Base-by-base conservation (phyloP, 2,797 vertebrate genomes). In the Bradypodion pumilum region DNA sequence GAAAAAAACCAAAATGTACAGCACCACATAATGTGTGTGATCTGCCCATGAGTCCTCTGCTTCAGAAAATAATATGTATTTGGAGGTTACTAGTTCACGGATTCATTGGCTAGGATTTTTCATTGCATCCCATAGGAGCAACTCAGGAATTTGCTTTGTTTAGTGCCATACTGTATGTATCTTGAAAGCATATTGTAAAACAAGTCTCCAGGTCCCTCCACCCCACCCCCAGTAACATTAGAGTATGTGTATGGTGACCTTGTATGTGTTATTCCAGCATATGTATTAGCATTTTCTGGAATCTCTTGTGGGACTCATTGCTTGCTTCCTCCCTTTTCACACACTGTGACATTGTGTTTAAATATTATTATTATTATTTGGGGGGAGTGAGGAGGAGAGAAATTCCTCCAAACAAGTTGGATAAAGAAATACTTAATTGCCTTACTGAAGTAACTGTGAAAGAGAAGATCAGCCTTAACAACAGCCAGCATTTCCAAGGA, bases 311-410 rank as follows among this genome's bases (percentile, higher is more conserved):
- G 80, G 68, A 62, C 29, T 19, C 9, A 32, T 44, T 62, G 60
- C 62, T 78, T 65, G 46, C 42, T 46, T 49, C 40, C 42, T 32
- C 42, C 16, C 37, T 72, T 81, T 60, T 81, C 52, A 42, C 68
- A 72, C 68, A 81, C 35, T 42, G 60, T 63, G 62, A 65, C 29
- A 65, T 46, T 78, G 80, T 32, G 52, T 81, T n/a, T 44, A n/a
- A 62, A 62, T 44, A 52, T 44, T n/a, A 44, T 52, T 44, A 62
- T 62, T 44, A 52, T 44, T n/a, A 44, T 52, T 44, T n/a, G n/a
- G n/a, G n/a, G 68, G 62, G 49, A n/a, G n/a, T n/a, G n/a, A n/a
- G n/a, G n/a, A n/a, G 49, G 7, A 13, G 16, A 52, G 21, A 56
- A 81, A 25, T 44, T 56, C 40, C 37, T 73, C 80, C 52, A 44